phyloP scores from a whole-genome alignment of 2,888 invertebrate genomes.

The Aquatica leii region DNA sequence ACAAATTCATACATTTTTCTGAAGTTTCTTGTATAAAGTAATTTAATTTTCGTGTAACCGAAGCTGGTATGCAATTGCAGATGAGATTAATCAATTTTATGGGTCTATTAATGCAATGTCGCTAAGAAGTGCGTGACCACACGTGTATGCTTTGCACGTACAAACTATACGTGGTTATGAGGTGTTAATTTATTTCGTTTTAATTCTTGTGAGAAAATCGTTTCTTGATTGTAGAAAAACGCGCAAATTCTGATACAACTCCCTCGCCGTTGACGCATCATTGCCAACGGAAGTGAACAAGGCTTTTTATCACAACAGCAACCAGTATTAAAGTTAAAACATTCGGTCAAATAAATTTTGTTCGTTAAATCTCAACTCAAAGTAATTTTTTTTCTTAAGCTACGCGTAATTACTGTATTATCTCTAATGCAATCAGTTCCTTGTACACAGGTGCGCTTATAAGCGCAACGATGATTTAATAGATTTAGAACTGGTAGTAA shows the following conservation, averaged over 20 bases:
- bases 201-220: conserved; percentile 38
- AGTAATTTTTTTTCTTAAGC: too few species aligned
- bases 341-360: conserved; percentile 44
- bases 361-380: conserved; percentile 14
- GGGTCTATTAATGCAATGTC: conserved; percentile 54
- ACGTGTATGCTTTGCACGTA: conserved; percentile 46
- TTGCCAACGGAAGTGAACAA: conserved; percentile 54
- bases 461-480: conserved; percentile 14
- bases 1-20: conserved; percentile 7
- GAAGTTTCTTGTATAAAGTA: conserved; percentile 35
- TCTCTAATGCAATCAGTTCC: conserved; percentile 12
- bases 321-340: conserved; percentile 51
- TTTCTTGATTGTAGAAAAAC: background rate
- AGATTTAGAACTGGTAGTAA: conserved; percentile 21
- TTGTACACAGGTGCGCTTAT: conserved; percentile 4
- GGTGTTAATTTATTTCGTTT: conserved; percentile 41
- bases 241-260: background rate
- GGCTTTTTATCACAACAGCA: conserved; percentile 56
- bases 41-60: conserved; percentile 52
- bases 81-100: conserved; percentile 55
- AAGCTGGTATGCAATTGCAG: conserved; percentile 45
- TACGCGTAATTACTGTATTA: conserved; percentile 6
- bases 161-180: conserved; percentile 42
- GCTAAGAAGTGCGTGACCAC: conserved; percentile 49
- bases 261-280: conserved; percentile 21